A percentile compares a stretch with the other conserved stretches of the same genome.
Evolutionary conservation across 2,888 invertebrate species (phyloP).

Genomic region (Anodontia alba): DNA sequence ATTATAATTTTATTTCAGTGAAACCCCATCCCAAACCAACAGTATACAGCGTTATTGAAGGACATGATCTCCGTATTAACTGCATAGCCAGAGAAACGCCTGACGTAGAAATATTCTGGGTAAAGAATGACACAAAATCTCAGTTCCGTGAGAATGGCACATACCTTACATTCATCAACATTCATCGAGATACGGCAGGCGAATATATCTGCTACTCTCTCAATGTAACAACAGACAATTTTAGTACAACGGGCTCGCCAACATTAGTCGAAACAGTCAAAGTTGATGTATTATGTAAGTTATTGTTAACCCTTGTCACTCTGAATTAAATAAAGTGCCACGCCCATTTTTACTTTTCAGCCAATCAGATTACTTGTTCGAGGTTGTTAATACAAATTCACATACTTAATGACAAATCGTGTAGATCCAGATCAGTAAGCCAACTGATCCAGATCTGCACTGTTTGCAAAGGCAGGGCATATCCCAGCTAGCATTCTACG

Average conservation of each 20-base stretch:
- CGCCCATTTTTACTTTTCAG: too few species aligned
- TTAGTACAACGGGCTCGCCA: too few species aligned
- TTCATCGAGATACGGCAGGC: background rate
- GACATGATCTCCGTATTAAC: background rate
- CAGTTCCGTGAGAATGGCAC: background rate
- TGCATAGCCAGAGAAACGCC: background rate
- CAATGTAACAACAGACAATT: background rate
- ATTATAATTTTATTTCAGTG: background rate
- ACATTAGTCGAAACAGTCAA: background rate
- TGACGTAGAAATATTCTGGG: background rate
- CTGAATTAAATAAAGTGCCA: background rate
- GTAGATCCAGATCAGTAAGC: background rate
- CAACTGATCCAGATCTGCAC: too few species aligned
- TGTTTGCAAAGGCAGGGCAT: too few species aligned
- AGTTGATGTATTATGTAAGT: slow-evolving; percentile 6
- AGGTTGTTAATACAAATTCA: too few species aligned
- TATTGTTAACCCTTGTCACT: too few species aligned
- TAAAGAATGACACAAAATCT: background rate
- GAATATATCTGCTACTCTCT: background rate
- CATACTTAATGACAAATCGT: background rate
- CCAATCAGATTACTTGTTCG: too few species aligned
- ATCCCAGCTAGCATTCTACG: too few species aligned
- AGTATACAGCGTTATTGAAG: background rate
- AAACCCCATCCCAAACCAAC: background rate
- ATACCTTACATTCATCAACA: background rate